Conservation (phyloP, 2,113 vertebrate genomes). For the Catharus bicknelli region DNA sequence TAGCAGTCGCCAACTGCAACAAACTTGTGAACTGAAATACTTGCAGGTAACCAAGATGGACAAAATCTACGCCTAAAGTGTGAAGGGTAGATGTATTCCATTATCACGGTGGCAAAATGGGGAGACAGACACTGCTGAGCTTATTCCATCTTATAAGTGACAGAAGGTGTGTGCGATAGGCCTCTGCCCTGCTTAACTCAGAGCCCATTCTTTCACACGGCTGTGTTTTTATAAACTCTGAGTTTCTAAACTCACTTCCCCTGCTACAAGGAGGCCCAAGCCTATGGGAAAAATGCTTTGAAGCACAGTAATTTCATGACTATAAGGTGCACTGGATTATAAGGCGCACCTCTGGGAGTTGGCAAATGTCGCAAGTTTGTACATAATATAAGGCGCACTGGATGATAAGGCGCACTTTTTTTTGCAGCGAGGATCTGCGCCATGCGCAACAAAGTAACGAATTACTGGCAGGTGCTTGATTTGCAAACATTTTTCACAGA, state of each 20-base stretch:
- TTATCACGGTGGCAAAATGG: neutral
- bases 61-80: neutral
- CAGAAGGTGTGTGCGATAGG: accelerated
- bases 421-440: too few species aligned
- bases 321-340: too few species aligned
- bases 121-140: neutral
- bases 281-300: too few species aligned
- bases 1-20: accelerated
- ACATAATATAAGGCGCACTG: too few species aligned
- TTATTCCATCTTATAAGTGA: neutral
- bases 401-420: too few species aligned
- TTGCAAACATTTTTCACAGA: too few species aligned
- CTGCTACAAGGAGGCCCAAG: neutral
- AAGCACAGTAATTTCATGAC: neutral
- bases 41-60: neutral
- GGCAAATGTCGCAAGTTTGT: too few species aligned
- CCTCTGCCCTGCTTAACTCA: neutral
- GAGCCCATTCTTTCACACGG: neutral
- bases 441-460: too few species aligned
- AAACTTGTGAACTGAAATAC: neutral
- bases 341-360: too few species aligned
- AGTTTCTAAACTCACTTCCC: neutral
- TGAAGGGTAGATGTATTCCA: neutral
- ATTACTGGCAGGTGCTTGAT: too few species aligned
- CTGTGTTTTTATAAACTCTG: neutral